Conservation (phyloP, 2,113 vertebrate genomes). For the Indicator maculatus region DNA sequence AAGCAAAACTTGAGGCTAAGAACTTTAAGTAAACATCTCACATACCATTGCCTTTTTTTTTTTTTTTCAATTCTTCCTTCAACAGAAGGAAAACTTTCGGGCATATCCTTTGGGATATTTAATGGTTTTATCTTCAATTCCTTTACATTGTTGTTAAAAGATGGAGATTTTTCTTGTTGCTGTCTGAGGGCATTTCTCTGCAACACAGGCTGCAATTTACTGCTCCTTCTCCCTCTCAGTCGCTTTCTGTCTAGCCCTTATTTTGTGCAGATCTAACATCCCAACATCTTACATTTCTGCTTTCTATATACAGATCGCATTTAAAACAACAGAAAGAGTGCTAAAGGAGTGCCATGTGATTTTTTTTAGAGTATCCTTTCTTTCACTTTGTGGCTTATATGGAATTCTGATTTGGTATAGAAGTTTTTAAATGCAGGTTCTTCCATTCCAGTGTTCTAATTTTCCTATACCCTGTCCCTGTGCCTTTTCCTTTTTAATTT, state of each 20-base stretch:
- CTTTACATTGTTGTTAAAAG: background rate
- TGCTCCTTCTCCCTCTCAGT: background rate
- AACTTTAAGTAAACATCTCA: background rate
- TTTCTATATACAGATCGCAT: background rate
- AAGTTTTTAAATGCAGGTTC: background rate
- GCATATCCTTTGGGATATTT: background rate
- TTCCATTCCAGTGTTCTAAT: background rate
- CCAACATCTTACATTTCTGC: background rate
- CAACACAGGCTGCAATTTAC: background rate
- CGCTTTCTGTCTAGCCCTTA: background rate
- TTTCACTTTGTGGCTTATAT: background rate
- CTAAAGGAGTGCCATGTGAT: background rate
- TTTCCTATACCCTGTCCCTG: background rate
- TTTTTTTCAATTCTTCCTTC: background rate
- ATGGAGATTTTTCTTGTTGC: background rate
- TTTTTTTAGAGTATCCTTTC: background rate
- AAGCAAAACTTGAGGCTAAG: background rate
- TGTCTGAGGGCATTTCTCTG: background rate
- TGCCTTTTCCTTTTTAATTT: background rate
- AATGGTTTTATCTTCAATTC: background rate
- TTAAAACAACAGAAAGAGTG: background rate
- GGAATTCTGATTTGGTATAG: background rate
- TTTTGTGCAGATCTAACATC: background rate
- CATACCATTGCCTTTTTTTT: fast-evolving
- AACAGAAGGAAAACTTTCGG: background rate